Base-by-base conservation (phyloP, 2,888 invertebrate genomes). In the Coleophora flavipennella region DNA sequence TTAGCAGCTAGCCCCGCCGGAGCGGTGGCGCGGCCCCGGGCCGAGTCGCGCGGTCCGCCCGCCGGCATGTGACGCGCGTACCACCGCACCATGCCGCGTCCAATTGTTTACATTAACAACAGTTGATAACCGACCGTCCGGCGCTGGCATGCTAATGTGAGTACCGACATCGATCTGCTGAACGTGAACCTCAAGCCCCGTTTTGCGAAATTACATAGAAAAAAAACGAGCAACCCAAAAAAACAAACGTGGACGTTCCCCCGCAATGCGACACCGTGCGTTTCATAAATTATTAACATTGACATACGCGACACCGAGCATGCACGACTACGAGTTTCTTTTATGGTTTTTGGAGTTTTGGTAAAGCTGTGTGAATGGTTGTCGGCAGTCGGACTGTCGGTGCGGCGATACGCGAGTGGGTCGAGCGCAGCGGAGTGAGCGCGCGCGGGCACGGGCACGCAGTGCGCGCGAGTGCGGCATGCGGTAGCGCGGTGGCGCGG, bases 111-210 rank as follows among this genome's bases (percentile, higher is more conserved):
- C 78, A 70, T 80, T 78, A 68, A 67, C 73, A 63, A 61, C 70
- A 80, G 78, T 80, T 78, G 80, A 81, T 80, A 75, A 71, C 73
- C 65, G 67, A 62, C 67, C 69, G 62, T 67, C 72, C 72, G 73
- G 72, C 76, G 79, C 79, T 81, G 81, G 81, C 78, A 81, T 81
- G 83, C 79, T 78, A 72, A 84, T 81, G 83, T 84, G 78, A 84
- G 83, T 83, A 83, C 29, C 40, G 35, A 13, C 41, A 38, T 36
- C 38, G 25, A 33, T 36, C 33, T 26, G 38, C 33, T 13, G 20
- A 20, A 32, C 33, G 14, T 8, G 14, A 25, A 32, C 31, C 31
- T 20, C 41, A 25, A 31, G n/a, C n/a, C n/a, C n/a, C n/a, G 35
- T 35, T 20, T 12, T 33, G 3, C 29, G 26, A 38, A 39, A 40